These are phyloP conservation scores for Axinella damicornis DNA, from an alignment of 37 sponge, comb jelly and placozoan genomes.

Conservation along the genomic window DNA sequence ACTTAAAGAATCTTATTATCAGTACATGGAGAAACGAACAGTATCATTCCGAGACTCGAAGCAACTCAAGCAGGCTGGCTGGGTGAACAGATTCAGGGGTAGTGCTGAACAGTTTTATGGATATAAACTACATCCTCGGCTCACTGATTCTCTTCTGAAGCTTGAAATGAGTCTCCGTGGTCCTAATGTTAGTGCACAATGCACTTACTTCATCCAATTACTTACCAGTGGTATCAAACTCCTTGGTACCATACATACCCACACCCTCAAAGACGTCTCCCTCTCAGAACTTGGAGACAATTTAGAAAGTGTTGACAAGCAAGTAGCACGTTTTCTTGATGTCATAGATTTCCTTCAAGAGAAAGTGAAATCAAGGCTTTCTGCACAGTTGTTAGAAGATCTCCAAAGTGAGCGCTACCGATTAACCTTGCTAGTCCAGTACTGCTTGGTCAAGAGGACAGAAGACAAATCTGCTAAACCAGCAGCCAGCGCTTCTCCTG, in stretches of 20 bases:
- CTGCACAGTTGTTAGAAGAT: slow-evolving; percentile 39
- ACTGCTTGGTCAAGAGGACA: background rate
- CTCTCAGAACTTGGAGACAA: background rate
- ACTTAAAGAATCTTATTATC: background rate
- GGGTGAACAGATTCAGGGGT: too few species aligned
- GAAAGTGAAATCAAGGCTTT: background rate
- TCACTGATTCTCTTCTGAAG: too few species aligned
- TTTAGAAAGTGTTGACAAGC: background rate
- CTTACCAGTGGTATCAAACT: background rate
- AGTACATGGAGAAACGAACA: background rate
- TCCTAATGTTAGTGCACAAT: background rate
- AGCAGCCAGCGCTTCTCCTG: background rate
- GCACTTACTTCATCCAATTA: background rate
- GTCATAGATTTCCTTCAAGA: background rate
- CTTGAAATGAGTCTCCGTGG: background rate
- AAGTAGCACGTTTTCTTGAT: background rate
- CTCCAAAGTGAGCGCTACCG: slow-evolving; percentile 16
- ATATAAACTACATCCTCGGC: too few species aligned
- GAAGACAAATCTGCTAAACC: background rate
- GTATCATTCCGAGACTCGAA: background rate
- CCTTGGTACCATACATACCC: too few species aligned
- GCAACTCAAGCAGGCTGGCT: too few species aligned
- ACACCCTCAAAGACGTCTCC: background rate
- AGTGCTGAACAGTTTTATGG: too few species aligned
- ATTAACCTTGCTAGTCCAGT: background rate